Conservation (phyloP, 2,113 vertebrate species). For the Glaucomys volans region DNA sequence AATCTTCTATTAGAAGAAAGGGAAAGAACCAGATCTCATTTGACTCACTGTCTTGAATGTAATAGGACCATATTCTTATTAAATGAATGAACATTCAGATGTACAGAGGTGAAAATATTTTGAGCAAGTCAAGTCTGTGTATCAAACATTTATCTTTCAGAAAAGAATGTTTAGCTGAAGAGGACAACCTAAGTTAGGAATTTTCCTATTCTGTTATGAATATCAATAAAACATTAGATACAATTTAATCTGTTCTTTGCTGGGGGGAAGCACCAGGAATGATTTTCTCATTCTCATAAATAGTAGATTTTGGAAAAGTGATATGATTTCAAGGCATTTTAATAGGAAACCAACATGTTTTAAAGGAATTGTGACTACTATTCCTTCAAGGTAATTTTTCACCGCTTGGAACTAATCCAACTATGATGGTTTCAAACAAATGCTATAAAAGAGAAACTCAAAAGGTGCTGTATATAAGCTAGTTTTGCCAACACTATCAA, state of each 20-base stretch:
- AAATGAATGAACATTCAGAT: neutral
- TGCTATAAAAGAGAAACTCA: constrained; percentile 9
- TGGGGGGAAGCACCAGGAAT: neutral
- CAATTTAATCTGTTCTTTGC: neutral
- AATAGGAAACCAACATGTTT: neutral
- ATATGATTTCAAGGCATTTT: neutral
- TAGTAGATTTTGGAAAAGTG: neutral
- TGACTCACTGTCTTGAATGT: neutral
- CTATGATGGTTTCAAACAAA: constrained; percentile 8
- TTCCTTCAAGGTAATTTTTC: neutral
- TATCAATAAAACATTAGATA: neutral
- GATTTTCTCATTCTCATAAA: neutral
- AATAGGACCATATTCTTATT: neutral
- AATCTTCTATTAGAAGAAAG: neutral
- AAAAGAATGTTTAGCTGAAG: neutral
- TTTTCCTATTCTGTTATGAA: neutral
- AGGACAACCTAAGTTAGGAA: neutral
- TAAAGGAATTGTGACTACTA: neutral
- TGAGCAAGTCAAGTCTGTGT: neutral
- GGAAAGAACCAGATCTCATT: neutral
- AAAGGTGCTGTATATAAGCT: neutral
- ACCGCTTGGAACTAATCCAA: neutral
- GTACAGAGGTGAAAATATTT: neutral
- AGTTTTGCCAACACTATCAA: neutral
- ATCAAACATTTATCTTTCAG: neutral